These are phyloP conservation scores for Ranitomeya variabilis DNA, from an alignment of 2,113 vertebrate genomes.

Conservation along the genomic window DNA sequence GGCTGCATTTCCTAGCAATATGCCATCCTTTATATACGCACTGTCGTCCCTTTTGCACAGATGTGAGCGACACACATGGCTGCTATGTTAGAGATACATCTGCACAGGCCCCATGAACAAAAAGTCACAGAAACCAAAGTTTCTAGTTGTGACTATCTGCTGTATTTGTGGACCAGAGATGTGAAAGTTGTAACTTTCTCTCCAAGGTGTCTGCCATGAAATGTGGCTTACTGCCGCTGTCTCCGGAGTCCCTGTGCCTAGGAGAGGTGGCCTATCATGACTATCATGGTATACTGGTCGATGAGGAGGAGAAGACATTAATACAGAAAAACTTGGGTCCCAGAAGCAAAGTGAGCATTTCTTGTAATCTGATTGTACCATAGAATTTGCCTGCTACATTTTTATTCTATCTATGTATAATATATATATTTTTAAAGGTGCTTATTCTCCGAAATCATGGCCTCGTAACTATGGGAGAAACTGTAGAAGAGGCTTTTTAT, in stretches of 20 bases:
- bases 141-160: too few species aligned
- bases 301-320: constrained; percentile 84
- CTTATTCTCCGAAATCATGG: constrained; percentile 96
- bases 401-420: too few species aligned
- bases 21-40: too few species aligned
- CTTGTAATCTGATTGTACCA: background rate
- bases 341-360: constrained; percentile 88
- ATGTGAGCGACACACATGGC: too few species aligned
- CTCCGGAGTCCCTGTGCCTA: constrained; percentile 89
- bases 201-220: constrained; percentile 96
- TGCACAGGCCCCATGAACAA: too few species aligned
- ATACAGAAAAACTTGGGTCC: constrained; percentile 94
- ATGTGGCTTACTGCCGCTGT: constrained; percentile 92
- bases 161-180: background rate
- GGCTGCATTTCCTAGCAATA: too few species aligned
- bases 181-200: background rate
- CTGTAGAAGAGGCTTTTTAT: constrained; percentile 95
- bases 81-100: too few species aligned
- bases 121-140: too few species aligned
- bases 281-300: constrained; percentile 93
- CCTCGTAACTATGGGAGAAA: constrained; percentile 90
- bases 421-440: constrained; percentile 74
- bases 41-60: too few species aligned
- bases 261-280: constrained; percentile 94
- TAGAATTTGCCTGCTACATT: too few species aligned